These are phyloP conservation scores for Lagenorhynchus albirostris DNA, from an alignment of 2,113 vertebrate species.

Conservation along the genomic window DNA sequence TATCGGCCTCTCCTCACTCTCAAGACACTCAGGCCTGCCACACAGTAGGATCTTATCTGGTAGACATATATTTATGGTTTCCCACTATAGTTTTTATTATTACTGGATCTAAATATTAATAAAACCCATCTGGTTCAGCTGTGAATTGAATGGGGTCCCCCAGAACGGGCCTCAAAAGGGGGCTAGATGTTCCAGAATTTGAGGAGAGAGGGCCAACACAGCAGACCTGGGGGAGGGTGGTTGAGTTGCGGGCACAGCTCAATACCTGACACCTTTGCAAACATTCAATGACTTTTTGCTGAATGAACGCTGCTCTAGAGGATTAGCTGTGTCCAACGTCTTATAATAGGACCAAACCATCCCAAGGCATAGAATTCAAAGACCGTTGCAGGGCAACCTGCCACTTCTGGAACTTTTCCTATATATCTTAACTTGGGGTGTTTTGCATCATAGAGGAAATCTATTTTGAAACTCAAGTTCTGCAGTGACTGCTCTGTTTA, in stretches of 20 bases:
- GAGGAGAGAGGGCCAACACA: neutral
- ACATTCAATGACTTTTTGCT: neutral
- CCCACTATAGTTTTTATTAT: neutral
- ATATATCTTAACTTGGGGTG: neutral
- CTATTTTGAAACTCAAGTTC: neutral
- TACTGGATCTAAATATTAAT: neutral
- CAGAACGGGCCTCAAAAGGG: neutral
- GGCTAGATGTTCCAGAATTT: neutral
- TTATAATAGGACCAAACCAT: too few species aligned
- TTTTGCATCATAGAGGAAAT: neutral
- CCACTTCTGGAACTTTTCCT: neutral
- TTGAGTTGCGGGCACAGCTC: fast-evolving
- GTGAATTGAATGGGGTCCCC: neutral
- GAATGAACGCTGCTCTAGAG: fast-evolving
- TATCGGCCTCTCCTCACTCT: neutral
- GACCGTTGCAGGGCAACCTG: neutral
- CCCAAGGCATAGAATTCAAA: neutral
- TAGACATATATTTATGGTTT: neutral
- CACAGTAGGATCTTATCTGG: neutral
- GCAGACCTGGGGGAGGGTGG: fast-evolving
- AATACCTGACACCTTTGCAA: fast-evolving
- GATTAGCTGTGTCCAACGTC: neutral
- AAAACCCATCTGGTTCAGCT: neutral
- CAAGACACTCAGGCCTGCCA: neutral
- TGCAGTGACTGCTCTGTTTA: neutral